These are phyloP conservation scores for Rhynchomys soricoides DNA, from an alignment of 2,113 vertebrate species.

Conservation along the genomic window DNA sequence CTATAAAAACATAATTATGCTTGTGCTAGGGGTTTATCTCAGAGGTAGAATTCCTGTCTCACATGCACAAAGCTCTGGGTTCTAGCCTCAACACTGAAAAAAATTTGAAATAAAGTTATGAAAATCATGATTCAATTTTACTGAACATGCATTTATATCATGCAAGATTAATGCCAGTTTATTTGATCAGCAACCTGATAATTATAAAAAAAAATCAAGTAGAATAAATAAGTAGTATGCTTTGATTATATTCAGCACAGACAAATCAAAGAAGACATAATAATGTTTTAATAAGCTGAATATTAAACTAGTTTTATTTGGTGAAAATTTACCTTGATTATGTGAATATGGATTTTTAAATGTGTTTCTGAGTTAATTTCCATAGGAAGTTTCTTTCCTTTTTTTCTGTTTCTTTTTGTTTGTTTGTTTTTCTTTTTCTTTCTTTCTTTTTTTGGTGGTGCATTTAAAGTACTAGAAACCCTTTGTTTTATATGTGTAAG, in stretches of 20 bases:
- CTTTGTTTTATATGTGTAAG: slow-evolving; percentile 32
- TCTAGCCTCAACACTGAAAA: background rate
- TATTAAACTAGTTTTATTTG: slow-evolving; percentile 29
- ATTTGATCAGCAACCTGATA: slow-evolving; percentile 51
- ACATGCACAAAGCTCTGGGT: background rate
- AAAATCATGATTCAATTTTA: slow-evolving; percentile 55
- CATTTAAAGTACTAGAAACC: slow-evolving; percentile 32
- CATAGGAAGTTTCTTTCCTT: background rate
- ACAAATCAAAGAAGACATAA: slow-evolving; percentile 52
- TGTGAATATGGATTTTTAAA: slow-evolving; percentile 38
- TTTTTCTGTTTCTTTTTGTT: background rate
- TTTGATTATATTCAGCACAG: slow-evolving; percentile 32
- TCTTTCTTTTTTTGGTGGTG: background rate
- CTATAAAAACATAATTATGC: slow-evolving; percentile 27
- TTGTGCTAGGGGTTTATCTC: background rate
- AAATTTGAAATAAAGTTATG: slow-evolving; percentile 30
- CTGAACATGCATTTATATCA: slow-evolving; percentile 22
- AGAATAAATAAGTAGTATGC: slow-evolving; percentile 32
- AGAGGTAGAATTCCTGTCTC: background rate
- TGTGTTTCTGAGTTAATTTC: slow-evolving; percentile 22
- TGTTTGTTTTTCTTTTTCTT: background rate
- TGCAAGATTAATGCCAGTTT: slow-evolving; percentile 28
- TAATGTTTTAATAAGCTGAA: slow-evolving; percentile 46
- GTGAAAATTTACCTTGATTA: slow-evolving; percentile 51
- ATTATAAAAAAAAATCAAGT: slow-evolving; percentile 35